Evolutionary conservation across 2,888 invertebrate species (phyloP).

Genomic region (Diloba caeruleocephala): DNA sequence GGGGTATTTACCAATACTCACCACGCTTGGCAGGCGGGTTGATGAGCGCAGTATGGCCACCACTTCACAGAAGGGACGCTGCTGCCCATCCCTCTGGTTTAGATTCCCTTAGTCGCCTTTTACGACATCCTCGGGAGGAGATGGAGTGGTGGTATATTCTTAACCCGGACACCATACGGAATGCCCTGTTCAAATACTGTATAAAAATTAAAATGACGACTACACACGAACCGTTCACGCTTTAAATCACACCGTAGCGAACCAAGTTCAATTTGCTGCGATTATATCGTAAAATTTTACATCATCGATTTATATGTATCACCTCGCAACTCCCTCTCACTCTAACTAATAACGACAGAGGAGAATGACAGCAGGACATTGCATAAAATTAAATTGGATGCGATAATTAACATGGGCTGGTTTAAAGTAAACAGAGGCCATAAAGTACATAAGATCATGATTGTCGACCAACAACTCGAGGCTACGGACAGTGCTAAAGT

Average conservation of each 20-base stretch:
- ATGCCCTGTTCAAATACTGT: constrained; percentile 5
- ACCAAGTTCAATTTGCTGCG: constrained; percentile 41
- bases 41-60: no score
- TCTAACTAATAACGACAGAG: constrained; percentile 49
- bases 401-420: constrained; percentile 76
- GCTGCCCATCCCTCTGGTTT: no score
- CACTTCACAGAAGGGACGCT: no score
- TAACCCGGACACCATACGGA: no score
- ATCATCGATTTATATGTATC: constrained; percentile 76
- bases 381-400: constrained; percentile 75
- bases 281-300: constrained; percentile 82
- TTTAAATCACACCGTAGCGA: constrained; percentile 61
- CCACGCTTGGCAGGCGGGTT: no score
- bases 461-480: constrained; percentile 63
- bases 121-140: no score
- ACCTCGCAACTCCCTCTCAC: constrained; percentile 60
- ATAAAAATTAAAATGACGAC: constrained; percentile 22
- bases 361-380: constrained; percentile 55
- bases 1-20: no score
- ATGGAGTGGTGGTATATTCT: no score
- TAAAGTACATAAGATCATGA: constrained; percentile 58
- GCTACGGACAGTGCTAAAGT: constrained; percentile 51
- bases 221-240: constrained; percentile 43
- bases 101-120: no score
- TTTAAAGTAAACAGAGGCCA: constrained; percentile 75